phyloP scores from a whole-genome alignment of 2,113 vertebrate genomes.

The Phrynosoma platyrhinos region DNA sequence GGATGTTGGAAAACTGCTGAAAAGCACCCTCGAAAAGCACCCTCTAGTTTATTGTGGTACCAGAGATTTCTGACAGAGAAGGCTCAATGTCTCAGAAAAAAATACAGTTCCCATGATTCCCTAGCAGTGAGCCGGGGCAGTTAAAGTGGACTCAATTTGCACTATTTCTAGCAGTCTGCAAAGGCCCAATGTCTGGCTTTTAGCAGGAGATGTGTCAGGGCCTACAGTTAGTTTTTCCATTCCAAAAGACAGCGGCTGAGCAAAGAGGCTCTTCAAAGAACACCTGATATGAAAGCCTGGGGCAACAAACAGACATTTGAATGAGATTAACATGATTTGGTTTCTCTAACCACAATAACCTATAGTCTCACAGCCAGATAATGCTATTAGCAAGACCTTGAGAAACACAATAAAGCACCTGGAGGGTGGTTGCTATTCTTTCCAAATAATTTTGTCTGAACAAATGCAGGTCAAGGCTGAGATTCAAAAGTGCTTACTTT shows the following conservation, averaged over 20 bases:
- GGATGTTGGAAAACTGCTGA: background rate
- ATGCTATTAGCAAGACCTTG: slow-evolving; percentile 58
- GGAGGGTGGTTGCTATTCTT: slow-evolving; percentile 54
- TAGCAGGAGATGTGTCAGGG: background rate
- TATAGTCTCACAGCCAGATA: slow-evolving; percentile 67
- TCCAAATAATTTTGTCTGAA: slow-evolving; percentile 61
- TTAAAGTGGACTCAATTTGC: too few relatives aligned
- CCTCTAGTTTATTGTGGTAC: too few relatives aligned
- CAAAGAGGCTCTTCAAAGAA: slow-evolving; percentile 43
- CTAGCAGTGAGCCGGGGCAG: too few relatives aligned
- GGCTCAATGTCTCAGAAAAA: too few relatives aligned
- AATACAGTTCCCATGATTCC: too few relatives aligned
- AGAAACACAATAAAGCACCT: slow-evolving; percentile 69
- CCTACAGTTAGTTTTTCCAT: slow-evolving; percentile 7
- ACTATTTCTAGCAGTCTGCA: too few relatives aligned
- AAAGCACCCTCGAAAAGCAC: background rate
- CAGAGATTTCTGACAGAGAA: too few relatives aligned
- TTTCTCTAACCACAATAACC: slow-evolving; percentile 67
- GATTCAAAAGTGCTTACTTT: slow-evolving; percentile 67
- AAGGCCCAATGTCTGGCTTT: too few relatives aligned
- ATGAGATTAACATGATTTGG: slow-evolving; percentile 65
- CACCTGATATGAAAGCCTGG: slow-evolving; percentile 51
- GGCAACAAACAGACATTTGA: slow-evolving; percentile 63
- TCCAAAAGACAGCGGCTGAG: slow-evolving; percentile 54
- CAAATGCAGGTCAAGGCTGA: slow-evolving; percentile 58